phyloP scores from a whole-genome alignment of 2,888 invertebrate genomes.

The Camptogramma bilineatum region DNA sequence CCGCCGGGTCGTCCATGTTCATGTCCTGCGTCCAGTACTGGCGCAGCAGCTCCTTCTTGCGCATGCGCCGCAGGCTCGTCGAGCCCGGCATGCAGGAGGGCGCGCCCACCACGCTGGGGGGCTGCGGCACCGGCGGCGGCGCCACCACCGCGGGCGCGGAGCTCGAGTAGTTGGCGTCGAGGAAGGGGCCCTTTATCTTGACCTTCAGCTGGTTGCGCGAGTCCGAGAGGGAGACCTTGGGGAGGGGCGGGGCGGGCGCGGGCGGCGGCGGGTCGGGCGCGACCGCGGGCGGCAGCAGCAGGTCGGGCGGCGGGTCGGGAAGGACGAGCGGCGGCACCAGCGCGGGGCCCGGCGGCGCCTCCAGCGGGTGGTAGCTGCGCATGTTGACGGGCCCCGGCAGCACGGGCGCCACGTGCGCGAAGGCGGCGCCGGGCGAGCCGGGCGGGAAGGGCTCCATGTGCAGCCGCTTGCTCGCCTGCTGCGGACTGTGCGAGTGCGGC shows the following conservation, averaged over 20 bases:
- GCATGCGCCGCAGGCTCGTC: conserved; percentile 92
- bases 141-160: conserved; percentile 85
- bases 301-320: conserved; percentile 39
- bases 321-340: conserved; percentile 76
- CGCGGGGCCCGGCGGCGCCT: conserved; percentile 87
- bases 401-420: conserved; percentile 88
- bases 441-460: conserved; percentile 51
- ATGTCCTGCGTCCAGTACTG: conserved; percentile 93
- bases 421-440: conserved; percentile 56
- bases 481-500: conserved; percentile 85
- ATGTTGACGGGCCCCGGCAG: conserved; percentile 95
- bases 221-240: conserved; percentile 91
- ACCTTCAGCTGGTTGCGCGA: conserved; percentile 94
- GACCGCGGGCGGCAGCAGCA: conserved; percentile 74
- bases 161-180: conserved; percentile 90
- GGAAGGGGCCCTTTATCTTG: conserved; percentile 95
- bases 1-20: conserved; percentile 92
- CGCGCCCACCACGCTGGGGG: conserved; percentile 68
- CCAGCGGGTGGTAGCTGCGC: conserved; percentile 91
- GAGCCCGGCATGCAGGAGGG: conserved; percentile 83
- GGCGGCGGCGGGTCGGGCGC: conserved; percentile 87
- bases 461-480: conserved; percentile 64
- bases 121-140: conserved; percentile 69
- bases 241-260: conserved; percentile 60
- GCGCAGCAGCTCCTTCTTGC: conserved; percentile 94